These are phyloP conservation scores for Sterrhoptilus dennistouni DNA, from an alignment of 2,113 vertebrate genomes.

Conservation along the genomic window DNA sequence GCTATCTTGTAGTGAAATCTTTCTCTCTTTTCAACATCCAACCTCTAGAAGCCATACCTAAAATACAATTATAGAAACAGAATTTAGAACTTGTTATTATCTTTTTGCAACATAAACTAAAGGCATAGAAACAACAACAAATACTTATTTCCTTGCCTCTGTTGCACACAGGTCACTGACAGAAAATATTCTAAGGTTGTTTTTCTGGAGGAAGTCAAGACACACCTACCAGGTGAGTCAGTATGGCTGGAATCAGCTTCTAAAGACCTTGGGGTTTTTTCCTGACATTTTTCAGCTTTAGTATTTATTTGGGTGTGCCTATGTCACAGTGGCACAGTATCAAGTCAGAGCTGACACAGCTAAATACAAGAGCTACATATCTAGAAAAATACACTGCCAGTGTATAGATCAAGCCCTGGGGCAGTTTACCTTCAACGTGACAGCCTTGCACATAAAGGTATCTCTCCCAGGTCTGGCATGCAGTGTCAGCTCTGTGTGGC, in stretches of 20 bases:
- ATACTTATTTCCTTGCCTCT: neutral
- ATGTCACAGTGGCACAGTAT: neutral
- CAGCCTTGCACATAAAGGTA: neutral
- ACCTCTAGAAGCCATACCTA: neutral
- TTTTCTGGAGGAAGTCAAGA: neutral
- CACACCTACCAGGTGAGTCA: neutral
- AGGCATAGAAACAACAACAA: neutral
- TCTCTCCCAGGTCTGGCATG: neutral
- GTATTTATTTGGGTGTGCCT: neutral
- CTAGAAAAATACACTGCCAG: neutral
- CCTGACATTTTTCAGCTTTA: neutral
- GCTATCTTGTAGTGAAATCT: neutral
- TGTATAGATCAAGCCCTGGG: neutral
- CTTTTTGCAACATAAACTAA: neutral
- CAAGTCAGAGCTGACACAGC: neutral
- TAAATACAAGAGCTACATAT: neutral
- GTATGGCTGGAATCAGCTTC: neutral
- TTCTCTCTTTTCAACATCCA: neutral
- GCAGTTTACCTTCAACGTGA: neutral
- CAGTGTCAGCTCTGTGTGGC: neutral
- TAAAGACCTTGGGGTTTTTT: neutral
- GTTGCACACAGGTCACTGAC: neutral
- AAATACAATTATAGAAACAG: neutral
- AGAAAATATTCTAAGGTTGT: neutral
- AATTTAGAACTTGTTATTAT: neutral